Evolutionary conservation across 2,113 vertebrate species (phyloP).

Genomic region (Stegastes partitus): DNA sequence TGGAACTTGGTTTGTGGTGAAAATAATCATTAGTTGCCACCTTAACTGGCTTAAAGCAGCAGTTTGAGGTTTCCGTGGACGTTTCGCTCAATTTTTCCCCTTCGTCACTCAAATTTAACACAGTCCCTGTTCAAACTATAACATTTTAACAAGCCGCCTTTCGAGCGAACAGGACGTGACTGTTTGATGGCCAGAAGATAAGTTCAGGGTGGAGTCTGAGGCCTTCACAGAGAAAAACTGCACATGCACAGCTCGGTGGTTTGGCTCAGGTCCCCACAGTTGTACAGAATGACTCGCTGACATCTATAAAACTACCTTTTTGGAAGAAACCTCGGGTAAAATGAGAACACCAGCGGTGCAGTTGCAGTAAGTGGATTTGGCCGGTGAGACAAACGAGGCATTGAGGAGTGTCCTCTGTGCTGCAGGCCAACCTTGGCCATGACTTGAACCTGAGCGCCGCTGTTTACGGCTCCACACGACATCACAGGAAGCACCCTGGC

Average conservation of each 20-base stretch:
- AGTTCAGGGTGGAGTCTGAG: not conserved
- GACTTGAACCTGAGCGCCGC: slow-evolving; percentile 37
- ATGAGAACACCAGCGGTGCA: slow-evolving; percentile 13
- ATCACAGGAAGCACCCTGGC: slow-evolving; percentile 47
- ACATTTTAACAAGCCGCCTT: not conserved
- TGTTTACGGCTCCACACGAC: slow-evolving; percentile 60
- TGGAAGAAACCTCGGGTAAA: not conserved
- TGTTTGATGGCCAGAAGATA: not conserved
- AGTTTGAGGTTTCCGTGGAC: too few relatives aligned
- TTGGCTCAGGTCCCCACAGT: not conserved
- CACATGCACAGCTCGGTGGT: not conserved
- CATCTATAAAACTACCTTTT: slow-evolving; percentile 5
- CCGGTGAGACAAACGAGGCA: slow-evolving; percentile 29
- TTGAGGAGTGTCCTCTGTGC: slow-evolving; percentile 49
- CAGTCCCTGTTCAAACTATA: not conserved
- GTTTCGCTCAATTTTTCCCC: too few relatives aligned
- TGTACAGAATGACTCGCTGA: not conserved
- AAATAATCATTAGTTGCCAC: too few relatives aligned
- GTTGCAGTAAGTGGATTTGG: not conserved
- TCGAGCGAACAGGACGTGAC: slow-evolving; percentile 26
- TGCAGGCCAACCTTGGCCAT: slow-evolving; percentile 55
- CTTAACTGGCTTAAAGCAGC: too few relatives aligned
- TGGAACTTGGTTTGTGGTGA: too few relatives aligned
- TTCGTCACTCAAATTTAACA: too few relatives aligned
- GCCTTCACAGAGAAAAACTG: not conserved